Percentiles rank a stretch among this genome's conserved stretches.
These are phyloP conservation scores for Tenodera sinensis DNA, from an alignment of 2,888 invertebrate genomes.

Conservation along the genomic window DNA sequence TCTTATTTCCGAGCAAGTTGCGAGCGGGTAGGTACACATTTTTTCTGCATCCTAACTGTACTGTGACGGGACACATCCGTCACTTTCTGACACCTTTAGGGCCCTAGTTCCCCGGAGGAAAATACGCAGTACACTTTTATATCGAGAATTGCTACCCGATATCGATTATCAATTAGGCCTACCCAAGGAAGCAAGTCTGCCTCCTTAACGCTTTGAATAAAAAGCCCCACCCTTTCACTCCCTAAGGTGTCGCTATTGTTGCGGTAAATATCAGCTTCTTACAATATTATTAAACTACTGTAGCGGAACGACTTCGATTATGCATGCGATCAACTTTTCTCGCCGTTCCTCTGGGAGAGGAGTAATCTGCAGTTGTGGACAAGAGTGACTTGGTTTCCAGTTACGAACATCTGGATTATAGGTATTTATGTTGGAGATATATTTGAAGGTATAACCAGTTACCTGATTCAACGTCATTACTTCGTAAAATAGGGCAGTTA, in stretches of 20 bases:
- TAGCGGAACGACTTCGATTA: not conserved
- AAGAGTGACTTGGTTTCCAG: not conserved
- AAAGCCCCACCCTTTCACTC: not conserved
- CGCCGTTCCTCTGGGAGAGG: not conserved
- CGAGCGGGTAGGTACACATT: not conserved
- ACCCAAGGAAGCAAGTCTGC: not conserved
- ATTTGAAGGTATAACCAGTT: too few species aligned
- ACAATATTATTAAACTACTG: not conserved
- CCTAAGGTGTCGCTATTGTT: not conserved
- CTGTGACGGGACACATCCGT: not conserved
- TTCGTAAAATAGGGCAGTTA: too few species aligned
- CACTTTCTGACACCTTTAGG: slow-evolving; percentile 4
- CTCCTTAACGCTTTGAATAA: not conserved
- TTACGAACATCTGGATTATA: not conserved
- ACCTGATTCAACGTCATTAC: too few species aligned
- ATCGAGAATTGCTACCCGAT: not conserved
- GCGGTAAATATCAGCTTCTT: not conserved
- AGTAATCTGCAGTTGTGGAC: not conserved
- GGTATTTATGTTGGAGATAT: too few species aligned
- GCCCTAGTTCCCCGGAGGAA: not conserved
- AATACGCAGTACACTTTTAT: not conserved
- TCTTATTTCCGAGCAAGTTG: too few species aligned
- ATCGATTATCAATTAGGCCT: slow-evolving; percentile 13
- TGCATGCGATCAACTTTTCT: not conserved
- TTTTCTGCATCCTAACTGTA: not conserved